Evolutionary conservation across 2,888 invertebrate genomes (phyloP), one percentile per base, ranked within the genome.

Genomic region (Prenolepis imparis): DNA sequence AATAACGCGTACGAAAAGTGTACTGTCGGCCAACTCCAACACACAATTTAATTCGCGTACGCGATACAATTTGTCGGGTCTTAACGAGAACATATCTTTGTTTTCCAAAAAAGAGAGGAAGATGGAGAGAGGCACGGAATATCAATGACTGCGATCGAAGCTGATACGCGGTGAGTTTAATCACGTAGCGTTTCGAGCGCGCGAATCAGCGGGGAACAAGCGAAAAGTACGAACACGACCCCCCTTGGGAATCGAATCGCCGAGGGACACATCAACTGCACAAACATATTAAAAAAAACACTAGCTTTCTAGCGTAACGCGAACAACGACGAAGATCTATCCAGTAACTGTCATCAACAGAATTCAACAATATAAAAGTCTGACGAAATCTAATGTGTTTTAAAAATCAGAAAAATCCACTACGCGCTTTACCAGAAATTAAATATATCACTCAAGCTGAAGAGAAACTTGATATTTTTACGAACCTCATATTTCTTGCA

Each of bases 121-220:
- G 61, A 66, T 28, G 44, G 55, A 55, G 67, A 61, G 52, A 72
- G 15, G 57, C 66, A 21, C 59, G 48, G 84, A 86, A 86, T 86
- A 86, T 83, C 86, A 86, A 85, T 83, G 85, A 72, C 70, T 24
- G 41, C 80, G 82, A 83, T 82, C 82, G 84, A 80, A 82, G 55
- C 67, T 52, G 78, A 80, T 84, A 68, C 64, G 78, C 70, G 82
- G 74, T 18, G 78, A 82, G 84, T 86, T 87, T 84, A 84, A 84
- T 87, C 86, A 84, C 84, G 82, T 82, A 73, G 32, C 39, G 72
- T 70, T 68, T 74, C 72, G 68, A 70, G 36, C 66, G 70, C 83
- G 80, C 75, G 81, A 81, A 80, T 82, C 67, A 74, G 66, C 68
- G 24, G 52, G 74, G 75, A 68, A 77, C 57, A 52, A 78, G 44